Conservation (phyloP, 1,140 invertebrate species). For the Papilio polyxenes region DNA sequence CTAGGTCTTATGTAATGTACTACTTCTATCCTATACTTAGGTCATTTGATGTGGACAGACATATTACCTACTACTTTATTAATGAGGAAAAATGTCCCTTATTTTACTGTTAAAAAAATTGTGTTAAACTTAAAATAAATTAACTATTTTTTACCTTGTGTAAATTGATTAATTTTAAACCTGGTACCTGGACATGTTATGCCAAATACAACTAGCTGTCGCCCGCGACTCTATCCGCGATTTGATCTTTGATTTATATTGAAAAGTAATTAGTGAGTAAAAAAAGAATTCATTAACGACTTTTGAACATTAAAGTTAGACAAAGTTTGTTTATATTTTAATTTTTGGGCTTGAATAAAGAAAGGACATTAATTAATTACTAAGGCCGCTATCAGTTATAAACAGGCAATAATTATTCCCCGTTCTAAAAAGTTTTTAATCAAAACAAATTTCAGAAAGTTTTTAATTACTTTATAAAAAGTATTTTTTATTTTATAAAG, state of each 20-base stretch:
- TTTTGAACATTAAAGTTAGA: not conserved
- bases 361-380: conserved; percentile 12
- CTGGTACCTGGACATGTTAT: too few species aligned
- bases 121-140: too few species aligned
- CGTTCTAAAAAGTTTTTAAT: conserved; percentile 18
- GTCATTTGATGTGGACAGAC: not conserved
- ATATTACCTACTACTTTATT: not conserved
- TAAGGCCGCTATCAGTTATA: conserved; percentile 24
- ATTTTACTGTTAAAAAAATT: too few species aligned
- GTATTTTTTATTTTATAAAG: not conserved
- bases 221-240: too few species aligned
- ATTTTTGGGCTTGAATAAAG: not conserved
- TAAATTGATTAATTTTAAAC: too few species aligned
- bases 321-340: not conserved
- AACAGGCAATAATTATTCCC: conserved; percentile 22
- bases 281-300: not conserved
- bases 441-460: conserved; percentile 5
- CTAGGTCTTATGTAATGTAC: conserved; percentile 42
- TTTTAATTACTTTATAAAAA: conserved; percentile 17
- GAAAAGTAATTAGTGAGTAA: not conserved
- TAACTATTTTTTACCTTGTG: too few species aligned
- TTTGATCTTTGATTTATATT: too few species aligned
- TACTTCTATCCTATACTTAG: conserved; percentile 10
- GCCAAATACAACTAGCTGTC: too few species aligned
- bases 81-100: too few species aligned